Conservation (phyloP, 2,797 vertebrate species). For the Artibeus jamaicensis region DNA sequence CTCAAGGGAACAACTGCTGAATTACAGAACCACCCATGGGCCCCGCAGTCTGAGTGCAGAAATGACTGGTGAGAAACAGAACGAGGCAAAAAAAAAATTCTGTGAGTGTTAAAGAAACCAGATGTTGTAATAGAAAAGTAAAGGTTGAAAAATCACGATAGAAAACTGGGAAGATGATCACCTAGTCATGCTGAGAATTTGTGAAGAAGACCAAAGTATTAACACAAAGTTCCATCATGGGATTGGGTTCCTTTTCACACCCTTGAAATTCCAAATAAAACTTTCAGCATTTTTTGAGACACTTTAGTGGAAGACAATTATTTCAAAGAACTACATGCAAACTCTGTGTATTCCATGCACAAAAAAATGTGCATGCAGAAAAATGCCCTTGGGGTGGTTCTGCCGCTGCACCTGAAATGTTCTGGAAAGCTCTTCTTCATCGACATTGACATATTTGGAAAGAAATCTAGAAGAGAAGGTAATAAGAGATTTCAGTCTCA, state of each 20-base stretch:
- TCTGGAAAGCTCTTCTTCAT: background rate
- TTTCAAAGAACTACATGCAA: background rate
- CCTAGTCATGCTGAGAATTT: background rate
- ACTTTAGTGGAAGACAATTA: background rate
- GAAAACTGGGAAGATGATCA: background rate
- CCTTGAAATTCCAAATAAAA: background rate
- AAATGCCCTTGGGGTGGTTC: background rate
- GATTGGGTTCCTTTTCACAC: background rate
- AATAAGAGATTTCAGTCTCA: background rate
- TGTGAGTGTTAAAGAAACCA: background rate
- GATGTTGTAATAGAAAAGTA: background rate
- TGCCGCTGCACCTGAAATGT: background rate
- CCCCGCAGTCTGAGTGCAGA: background rate
- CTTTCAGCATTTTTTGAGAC: background rate
- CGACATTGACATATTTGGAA: background rate
- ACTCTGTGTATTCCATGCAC: background rate
- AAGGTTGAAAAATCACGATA: background rate
- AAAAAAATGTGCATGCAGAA: background rate
- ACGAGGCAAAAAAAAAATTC: background rate
- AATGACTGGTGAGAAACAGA: background rate
- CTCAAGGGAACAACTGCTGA: background rate
- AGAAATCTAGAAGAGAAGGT: background rate
- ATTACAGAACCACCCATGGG: background rate
- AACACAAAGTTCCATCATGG: background rate
- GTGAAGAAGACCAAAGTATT: background rate